Conservation (phyloP, 2,888 invertebrate species). For the Elysia crispata region DNA sequence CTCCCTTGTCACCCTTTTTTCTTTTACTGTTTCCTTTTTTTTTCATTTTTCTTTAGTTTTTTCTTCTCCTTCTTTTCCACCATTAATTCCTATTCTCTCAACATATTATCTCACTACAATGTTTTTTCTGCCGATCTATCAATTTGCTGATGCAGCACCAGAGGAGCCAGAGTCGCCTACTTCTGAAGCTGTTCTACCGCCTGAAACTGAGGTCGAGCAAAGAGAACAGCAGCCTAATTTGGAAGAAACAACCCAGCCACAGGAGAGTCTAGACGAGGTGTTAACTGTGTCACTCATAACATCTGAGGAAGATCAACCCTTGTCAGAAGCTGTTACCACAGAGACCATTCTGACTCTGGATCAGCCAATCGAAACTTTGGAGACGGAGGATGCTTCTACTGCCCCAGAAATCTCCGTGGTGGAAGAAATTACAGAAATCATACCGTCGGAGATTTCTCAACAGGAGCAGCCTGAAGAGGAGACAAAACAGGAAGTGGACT, state of each 20-base stretch:
- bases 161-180: constrained; percentile 26
- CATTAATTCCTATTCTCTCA: background rate
- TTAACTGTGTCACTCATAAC: constrained; percentile 56
- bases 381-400: constrained; percentile 71
- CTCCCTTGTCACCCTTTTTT: background rate
- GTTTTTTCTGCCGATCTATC: background rate
- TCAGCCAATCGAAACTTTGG: constrained; percentile 56
- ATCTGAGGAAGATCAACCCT: constrained; percentile 57
- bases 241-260: background rate
- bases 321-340: constrained; percentile 61
- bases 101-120: background rate
- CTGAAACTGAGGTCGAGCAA: constrained; percentile 56
- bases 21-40: background rate
- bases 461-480: constrained; percentile 31
- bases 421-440: constrained; percentile 38
- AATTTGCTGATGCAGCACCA: constrained; percentile 22
- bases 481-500: too few species aligned
- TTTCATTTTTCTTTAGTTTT: background rate
- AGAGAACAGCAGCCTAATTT: background rate
- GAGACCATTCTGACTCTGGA: constrained; percentile 61
- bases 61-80: background rate
- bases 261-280: constrained; percentile 41
- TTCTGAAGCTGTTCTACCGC: constrained; percentile 29
- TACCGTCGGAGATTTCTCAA: constrained; percentile 59
- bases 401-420: constrained; percentile 59